These are phyloP conservation scores for Simalia tracyae DNA, from an alignment of 2,797 vertebrate genomes.

Conservation along the genomic window DNA sequence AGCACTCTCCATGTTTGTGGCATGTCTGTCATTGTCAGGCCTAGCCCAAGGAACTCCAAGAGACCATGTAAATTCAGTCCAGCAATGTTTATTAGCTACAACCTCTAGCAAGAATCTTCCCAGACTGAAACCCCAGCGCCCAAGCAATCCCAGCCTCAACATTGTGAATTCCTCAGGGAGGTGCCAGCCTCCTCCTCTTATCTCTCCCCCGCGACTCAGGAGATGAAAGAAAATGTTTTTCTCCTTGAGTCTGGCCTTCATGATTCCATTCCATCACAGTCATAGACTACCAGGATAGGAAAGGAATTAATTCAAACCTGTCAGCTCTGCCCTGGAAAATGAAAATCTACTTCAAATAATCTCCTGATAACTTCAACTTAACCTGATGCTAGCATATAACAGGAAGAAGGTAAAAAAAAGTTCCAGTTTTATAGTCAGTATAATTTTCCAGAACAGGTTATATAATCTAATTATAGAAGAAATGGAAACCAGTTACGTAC, in stretches of 20 bases:
- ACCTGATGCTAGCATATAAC: background rate
- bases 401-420: background rate
- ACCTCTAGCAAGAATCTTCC: no score
- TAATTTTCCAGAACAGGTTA: constrained; percentile 11
- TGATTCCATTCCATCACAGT: no score
- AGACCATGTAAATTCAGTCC: no score
- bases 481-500: background rate
- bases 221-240: no score
- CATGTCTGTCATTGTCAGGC: background rate
- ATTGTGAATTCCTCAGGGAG: no score
- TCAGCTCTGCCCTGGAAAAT: background rate
- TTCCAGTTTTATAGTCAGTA: constrained; percentile 1
- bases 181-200: no score
- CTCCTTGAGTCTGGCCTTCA: no score
- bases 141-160: no score
- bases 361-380: background rate
- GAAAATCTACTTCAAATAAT: background rate
- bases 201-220: no score
- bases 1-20: background rate
- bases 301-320: background rate
- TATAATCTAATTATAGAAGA: background rate
- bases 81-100: no score
- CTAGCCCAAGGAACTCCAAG: no score
- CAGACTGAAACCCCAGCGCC: no score
- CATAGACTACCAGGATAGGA: background rate